These are phyloP conservation scores for Palythoa caribaeorum DNA, from an alignment of 92 coral and sea anemone species.

Conservation along the genomic window DNA sequence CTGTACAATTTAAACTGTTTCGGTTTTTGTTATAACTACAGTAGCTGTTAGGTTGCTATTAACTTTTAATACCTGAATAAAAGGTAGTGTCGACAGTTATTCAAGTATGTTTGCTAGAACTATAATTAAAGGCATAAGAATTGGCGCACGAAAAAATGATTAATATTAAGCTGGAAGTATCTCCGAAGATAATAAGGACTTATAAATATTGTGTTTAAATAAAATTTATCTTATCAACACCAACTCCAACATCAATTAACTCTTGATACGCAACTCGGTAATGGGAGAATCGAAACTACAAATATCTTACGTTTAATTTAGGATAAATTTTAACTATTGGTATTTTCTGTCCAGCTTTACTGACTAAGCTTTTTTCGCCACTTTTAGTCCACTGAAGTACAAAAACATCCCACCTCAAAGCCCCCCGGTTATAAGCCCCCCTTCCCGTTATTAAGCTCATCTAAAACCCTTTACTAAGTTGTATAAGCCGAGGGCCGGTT, in stretches of 20 bases:
- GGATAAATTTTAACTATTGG: constrained; percentile 3
- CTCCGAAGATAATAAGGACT: constrained; percentile 5
- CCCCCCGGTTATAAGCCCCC: constrained; percentile 11
- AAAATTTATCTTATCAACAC: not conserved
- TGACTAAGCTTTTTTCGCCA: constrained; percentile 6
- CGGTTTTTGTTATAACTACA: constrained; percentile 24
- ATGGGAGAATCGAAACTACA: constrained; percentile 3
- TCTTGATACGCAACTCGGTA: constrained; percentile 7
- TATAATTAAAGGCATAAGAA: constrained; percentile 23
- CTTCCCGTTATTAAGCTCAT: constrained; percentile 9
- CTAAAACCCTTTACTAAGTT: not conserved
- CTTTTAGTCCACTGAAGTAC: not conserved
- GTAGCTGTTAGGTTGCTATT: constrained; percentile 21
- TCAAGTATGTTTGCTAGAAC: constrained; percentile 23
- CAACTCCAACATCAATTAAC: constrained; percentile 3
- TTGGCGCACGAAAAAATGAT: constrained; percentile 22
- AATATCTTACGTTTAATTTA: constrained; percentile 5
- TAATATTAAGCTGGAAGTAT: constrained; percentile 16
- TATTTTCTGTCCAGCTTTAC: constrained; percentile 14
- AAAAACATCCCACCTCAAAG: not conserved
- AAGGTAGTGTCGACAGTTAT: constrained; percentile 23
- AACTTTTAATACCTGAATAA: constrained; percentile 23
- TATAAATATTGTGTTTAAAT: not conserved
- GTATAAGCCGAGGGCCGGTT: constrained; percentile 7
- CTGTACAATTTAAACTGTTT: constrained; percentile 23